Percentiles rank a stretch among this genome's conserved stretches.
Evolutionary conservation across 1,140 invertebrate species (phyloP).

Genomic region (Ips typographus): DNA sequence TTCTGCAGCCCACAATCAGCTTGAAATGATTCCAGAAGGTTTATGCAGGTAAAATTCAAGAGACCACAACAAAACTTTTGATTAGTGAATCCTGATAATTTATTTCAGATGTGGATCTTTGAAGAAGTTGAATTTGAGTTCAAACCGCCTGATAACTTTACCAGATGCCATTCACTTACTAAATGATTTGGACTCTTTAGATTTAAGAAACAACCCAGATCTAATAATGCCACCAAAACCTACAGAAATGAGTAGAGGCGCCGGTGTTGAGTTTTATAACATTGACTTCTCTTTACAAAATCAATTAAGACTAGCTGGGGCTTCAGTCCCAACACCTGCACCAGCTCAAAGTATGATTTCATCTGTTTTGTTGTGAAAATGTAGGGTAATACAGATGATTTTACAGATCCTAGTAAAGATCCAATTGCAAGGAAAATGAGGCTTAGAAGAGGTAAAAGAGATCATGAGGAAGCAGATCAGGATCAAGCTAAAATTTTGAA

Average conservation of each 20-base stretch:
- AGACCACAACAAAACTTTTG: neutral
- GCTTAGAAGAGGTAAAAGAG: conserved; percentile 69
- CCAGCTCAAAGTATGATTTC: conserved; percentile 62
- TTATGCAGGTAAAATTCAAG: conserved; percentile 53
- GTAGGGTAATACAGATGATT: neutral
- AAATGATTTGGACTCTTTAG: conserved; percentile 85
- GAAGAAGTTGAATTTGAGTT: conserved; percentile 91
- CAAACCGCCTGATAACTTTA: conserved; percentile 92
- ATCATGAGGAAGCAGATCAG: conserved; percentile 81
- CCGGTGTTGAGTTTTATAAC: conserved; percentile 95
- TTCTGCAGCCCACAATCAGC: conserved; percentile 92
- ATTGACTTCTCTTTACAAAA: conserved; percentile 98
- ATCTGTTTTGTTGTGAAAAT: neutral
- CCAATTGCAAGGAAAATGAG: conserved; percentile 92
- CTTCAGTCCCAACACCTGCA: conserved; percentile 73
- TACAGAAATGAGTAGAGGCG: conserved; percentile 68
- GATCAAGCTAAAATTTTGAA: conserved; percentile 95
- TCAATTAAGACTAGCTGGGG: conserved; percentile 90
- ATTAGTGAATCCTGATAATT: neutral
- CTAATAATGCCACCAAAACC: conserved; percentile 98
- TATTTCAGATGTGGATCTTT: conserved; percentile 86
- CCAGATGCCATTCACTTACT: conserved; percentile 97
- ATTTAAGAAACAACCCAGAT: conserved; percentile 92
- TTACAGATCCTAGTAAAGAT: conserved; percentile 67
- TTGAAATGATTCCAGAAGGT: conserved; percentile 99